These are phyloP conservation scores for Seladonia tumulorum DNA, from an alignment of 2,888 invertebrate genomes.

Conservation along the genomic window DNA sequence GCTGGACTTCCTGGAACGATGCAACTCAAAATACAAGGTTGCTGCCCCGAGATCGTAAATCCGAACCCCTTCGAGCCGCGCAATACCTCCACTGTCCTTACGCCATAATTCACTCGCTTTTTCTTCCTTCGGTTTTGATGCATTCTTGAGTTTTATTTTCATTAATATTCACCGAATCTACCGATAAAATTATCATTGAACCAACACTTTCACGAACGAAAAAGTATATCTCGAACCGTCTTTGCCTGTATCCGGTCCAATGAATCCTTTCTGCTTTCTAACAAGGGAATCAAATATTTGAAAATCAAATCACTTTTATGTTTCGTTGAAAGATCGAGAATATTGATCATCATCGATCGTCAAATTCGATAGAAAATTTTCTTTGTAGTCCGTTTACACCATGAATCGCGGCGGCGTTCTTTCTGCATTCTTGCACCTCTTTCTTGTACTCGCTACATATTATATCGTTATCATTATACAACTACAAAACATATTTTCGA, in stretches of 20 bases:
- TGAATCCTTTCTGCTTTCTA: not conserved
- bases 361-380: slow-evolving; percentile 29
- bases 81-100: slow-evolving; percentile 93
- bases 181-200: slow-evolving; percentile 28
- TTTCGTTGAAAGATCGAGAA: not conserved
- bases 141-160: slow-evolving; percentile 81
- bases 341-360: slow-evolving; percentile 31
- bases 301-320: slow-evolving; percentile 2
- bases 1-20: slow-evolving; percentile 96
- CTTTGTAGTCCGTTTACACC: slow-evolving; percentile 33
- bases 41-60: slow-evolving; percentile 98
- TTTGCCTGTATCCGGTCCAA: slow-evolving; percentile 20
- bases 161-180: slow-evolving; percentile 39
- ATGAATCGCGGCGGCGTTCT: slow-evolving; percentile 50
- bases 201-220: slow-evolving; percentile 32
- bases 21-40: slow-evolving; percentile 97
- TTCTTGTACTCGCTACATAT: slow-evolving; percentile 29
- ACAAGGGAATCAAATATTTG: not conserved
- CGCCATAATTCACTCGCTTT: slow-evolving; percentile 90
- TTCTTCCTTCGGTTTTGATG: slow-evolving; percentile 88
- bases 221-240: slow-evolving; percentile 32
- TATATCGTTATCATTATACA: slow-evolving; percentile 25
- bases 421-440: slow-evolving; percentile 31
- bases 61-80: slow-evolving; percentile 96
- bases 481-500: slow-evolving; percentile 5